Base-by-base conservation (phyloP, 1,140 invertebrate species). In the Teleopsis dalmanni region DNA sequence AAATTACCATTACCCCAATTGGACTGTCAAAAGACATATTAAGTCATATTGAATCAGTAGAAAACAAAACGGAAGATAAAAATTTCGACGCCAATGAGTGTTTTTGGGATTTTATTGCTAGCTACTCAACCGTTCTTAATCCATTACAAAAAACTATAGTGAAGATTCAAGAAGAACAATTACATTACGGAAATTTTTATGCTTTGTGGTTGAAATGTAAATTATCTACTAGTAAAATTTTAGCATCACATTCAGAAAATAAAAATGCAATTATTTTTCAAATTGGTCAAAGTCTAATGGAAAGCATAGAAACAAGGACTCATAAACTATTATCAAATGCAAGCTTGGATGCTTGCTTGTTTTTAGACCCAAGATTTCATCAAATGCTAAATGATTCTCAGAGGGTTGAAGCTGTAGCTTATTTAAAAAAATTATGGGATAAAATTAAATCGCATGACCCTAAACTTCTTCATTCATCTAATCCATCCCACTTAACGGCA, bases 151-250 rank as follows among this genome's bases (percentile, higher is more conserved):
- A 47, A 16, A 46, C 47, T 19, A 53, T 50, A 19, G 35, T 53
- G 8, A 23, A 53, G 33, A 49, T 49, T 35, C 51, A 53, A 48
- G 26, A 41, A 50, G 51, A 53, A 14, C 47, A 53, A 41, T 42
- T 53, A 18, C 47, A 53, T 27, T 53, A 50, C 21, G 51, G 47
- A 2, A 53, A 50, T 29, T 53, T 50, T 46, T 50, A 53, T 29
- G 51, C 43, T 47, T 9, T 42, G 22, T 53, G 52, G 48, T 36
- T 53, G 16, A 47, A 16, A 23, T 49, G 42, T 16, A 53, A 53
- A 40, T n/a, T 35, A 16, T 35, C 18, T 26, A 47, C 49, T 22
- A 43, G 22, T 36, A 35, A 41, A n/a, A 48, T 40, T 48, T 27
- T 48, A 48, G 14, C 23, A 41, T 34, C 23, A 42, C 21, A 25